Conservation (phyloP, 1,140 invertebrate genomes). For the Sminthurinus signatus region DNA sequence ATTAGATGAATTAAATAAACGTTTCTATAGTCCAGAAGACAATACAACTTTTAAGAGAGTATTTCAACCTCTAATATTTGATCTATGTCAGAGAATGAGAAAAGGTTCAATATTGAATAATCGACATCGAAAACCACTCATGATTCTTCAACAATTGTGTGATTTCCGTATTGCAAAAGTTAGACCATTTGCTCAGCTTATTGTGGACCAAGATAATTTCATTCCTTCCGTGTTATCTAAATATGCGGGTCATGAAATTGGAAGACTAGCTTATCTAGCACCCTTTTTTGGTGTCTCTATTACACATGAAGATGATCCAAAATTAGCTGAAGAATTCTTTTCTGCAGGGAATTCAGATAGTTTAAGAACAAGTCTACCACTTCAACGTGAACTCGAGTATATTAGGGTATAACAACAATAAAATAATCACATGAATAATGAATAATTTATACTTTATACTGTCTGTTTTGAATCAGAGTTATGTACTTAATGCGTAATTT, state of each 20-base stretch:
- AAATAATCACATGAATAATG: too few relatives aligned
- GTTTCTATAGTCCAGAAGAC: constrained; percentile 52
- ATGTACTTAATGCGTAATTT: constrained; percentile 2
- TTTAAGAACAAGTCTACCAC: constrained; percentile 55
- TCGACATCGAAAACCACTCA: constrained; percentile 61
- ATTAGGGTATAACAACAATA: too few relatives aligned
- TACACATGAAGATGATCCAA: constrained; percentile 85
- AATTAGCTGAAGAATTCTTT: constrained; percentile 63
- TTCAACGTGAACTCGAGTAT: constrained; percentile 65
- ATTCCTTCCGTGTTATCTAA: constrained; percentile 62
- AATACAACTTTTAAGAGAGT: constrained; percentile 55
- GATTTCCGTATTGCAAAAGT: constrained; percentile 55
- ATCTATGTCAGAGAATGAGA: constrained; percentile 61
- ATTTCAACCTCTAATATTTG: constrained; percentile 64
- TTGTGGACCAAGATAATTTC: constrained; percentile 61
- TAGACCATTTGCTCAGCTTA: constrained; percentile 69
- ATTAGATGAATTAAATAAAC: constrained; percentile 60
- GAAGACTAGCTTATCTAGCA: constrained; percentile 73
- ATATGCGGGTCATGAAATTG: constrained; percentile 71
- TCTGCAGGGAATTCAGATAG: constrained; percentile 49
- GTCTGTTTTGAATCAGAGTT: too few relatives aligned
- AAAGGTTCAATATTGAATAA: constrained; percentile 63
- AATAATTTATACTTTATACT: too few relatives aligned
- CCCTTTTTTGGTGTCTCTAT: constrained; percentile 83
- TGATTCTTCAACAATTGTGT: constrained; percentile 60